Base-by-base conservation (phyloP, 2,113 vertebrate species). In the Trematocara macrostoma region DNA sequence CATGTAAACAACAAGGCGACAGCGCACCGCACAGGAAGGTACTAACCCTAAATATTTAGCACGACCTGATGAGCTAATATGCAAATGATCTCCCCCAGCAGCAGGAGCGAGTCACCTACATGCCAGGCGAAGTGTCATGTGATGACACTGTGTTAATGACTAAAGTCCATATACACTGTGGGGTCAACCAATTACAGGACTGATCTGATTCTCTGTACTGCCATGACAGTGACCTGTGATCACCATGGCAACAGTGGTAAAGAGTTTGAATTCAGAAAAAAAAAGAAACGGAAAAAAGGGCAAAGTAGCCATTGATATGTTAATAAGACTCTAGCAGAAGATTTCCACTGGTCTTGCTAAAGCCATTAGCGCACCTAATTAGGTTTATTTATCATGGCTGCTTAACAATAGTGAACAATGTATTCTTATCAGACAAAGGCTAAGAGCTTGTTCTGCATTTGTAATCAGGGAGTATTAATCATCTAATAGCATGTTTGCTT, bases 141-240 rank as follows among this genome's bases (percentile, higher is more conserved):
- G 56, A 88, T 90, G 82, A 81, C 74, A 79, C 52, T 71, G 55
- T 78, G 84, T 71, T 88, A 91, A 90, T 91, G 78, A 89, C 82
- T 26, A 53, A 78, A 78, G 80, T 90, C 49, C 85, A 84, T 42
- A 82, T 74, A 69, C 20, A 34, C 45, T 35, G 61, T 29, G 45
- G 76, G 88, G 83, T 92, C 88, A 86, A 79, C 84, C 86, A 91
- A 88, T 94, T 88, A 93, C 86, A 87, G 84, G 55, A 45, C 57
- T 38, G 86, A 91, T 92, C 96, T 97, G 82, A 97, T 61, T 91
- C 96, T 94, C 88, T 94, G 95, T 49, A 95, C 94, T 0, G 95
- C 96, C 84, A 97, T 79, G 45, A 78, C 26, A 81, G 52, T 69
- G 93, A 84, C 79, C 93, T 86, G 52, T 55, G 88, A 94, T 94